Conservation (phyloP, 2,888 invertebrate species). For the Panopea generosa region DNA sequence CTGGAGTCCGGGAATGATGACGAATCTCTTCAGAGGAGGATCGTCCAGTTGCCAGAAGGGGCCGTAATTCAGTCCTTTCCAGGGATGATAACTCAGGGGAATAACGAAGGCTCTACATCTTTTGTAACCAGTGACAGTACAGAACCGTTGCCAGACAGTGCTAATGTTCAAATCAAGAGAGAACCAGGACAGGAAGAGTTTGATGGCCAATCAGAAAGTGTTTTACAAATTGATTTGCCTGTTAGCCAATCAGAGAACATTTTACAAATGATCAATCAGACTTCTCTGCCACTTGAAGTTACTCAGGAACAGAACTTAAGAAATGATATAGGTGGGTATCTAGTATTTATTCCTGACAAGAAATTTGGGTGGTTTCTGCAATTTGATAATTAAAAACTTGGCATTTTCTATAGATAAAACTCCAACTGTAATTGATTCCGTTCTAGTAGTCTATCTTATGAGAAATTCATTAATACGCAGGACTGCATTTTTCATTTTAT, state of each 20-base stretch:
- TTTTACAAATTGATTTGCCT: slow-evolving; percentile 29
- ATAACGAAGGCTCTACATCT: neutral
- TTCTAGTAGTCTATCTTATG: too few relatives aligned
- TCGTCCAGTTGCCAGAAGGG: neutral
- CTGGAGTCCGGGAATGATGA: slow-evolving; percentile 8
- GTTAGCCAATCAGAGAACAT: slow-evolving; percentile 35
- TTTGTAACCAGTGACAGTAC: neutral
- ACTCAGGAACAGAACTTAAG: too few relatives aligned
- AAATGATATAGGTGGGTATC: too few relatives aligned
- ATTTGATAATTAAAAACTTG: too few relatives aligned
- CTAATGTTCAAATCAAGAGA: neutral
- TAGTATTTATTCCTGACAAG: too few relatives aligned
- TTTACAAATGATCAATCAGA: slow-evolving; percentile 39
- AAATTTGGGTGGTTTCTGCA: too few relatives aligned
- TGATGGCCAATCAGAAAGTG: slow-evolving; percentile 12
- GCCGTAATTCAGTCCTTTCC: neutral
- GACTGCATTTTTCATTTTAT: too few relatives aligned
- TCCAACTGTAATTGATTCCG: too few relatives aligned
- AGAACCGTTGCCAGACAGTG: neutral
- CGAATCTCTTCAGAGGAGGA: too few relatives aligned
- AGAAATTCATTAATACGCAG: too few relatives aligned
- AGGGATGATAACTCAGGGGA: neutral
- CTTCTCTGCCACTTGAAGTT: neutral
- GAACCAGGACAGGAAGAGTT: slow-evolving; percentile 7
- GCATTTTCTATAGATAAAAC: too few relatives aligned